A percentile compares a stretch with the other conserved stretches of the same genome.
phyloP scores from a whole-genome alignment of 2,797 vertebrate species.

The Phoebastria nigripes region DNA sequence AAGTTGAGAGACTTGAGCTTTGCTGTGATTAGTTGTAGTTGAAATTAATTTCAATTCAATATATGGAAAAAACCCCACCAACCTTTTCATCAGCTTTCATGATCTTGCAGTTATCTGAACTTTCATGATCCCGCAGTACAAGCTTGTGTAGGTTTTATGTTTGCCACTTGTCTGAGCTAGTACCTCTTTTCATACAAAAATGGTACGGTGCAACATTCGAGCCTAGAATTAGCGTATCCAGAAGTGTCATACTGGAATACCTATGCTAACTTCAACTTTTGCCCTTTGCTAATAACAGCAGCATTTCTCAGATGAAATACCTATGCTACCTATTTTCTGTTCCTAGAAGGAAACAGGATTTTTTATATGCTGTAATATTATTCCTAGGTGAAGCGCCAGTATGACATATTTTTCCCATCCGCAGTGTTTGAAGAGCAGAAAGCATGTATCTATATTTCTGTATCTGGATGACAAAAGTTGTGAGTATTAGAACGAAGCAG shows the following conservation, averaged over 20 bases:
- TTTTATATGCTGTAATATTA: not conserved
- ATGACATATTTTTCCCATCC: not conserved
- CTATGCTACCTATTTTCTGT: rapidly evolving
- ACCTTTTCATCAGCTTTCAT: not conserved
- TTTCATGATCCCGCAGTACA: rapidly evolving
- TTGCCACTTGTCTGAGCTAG: not conserved
- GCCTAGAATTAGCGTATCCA: not conserved
- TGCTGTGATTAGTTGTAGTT: not conserved
- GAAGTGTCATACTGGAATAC: too few relatives aligned
- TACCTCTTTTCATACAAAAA: not conserved
- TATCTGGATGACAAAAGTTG: not conserved
- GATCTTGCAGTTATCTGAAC: not conserved
- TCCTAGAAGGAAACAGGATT: not conserved
- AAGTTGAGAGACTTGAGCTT: not conserved
- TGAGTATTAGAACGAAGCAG: not conserved
- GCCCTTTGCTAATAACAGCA: not conserved
- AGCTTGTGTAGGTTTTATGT: rapidly evolving
- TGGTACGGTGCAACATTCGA: rapidly evolving
- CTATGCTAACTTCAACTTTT: not conserved
- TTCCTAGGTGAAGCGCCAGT: not conserved
- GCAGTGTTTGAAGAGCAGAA: not conserved
- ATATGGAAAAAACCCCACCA: rapidly evolving
- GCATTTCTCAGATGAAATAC: not conserved
- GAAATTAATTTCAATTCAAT: not conserved
- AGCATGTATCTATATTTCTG: rapidly evolving